A percentile compares a stretch with the other conserved stretches of the same genome.
phyloP scores from a whole-genome alignment of 2,888 invertebrate species.

The Plagodis pulveraria region DNA sequence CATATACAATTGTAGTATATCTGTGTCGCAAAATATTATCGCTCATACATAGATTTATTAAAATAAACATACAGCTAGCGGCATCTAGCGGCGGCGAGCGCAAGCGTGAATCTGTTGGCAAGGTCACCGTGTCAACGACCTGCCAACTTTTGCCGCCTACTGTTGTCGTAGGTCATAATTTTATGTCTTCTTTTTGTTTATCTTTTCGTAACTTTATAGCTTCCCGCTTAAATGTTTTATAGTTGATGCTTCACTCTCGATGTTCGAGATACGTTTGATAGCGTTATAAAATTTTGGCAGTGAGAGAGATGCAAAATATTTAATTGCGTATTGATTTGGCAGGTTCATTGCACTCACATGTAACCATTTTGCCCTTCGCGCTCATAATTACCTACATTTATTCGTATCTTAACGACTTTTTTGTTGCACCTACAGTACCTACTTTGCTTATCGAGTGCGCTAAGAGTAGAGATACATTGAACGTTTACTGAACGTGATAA shows the following conservation, averaged over 20 bases:
- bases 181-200: conserved; percentile 85
- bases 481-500: too few relatives aligned
- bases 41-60: neutral
- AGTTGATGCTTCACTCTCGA: conserved; percentile 32
- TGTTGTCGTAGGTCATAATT: conserved; percentile 85
- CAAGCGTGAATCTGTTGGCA: conserved; percentile 60
- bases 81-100: conserved; percentile 70
- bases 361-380: conserved; percentile 7
- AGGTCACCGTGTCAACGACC: conserved; percentile 83
- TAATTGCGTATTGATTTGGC: conserved; percentile 23
- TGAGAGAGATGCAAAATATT: conserved; percentile 14
- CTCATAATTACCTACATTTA: conserved; percentile 5
- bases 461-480: too few relatives aligned
- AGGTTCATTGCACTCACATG: conserved; percentile 9
- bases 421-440: neutral
- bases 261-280: conserved; percentile 11
- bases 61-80: conserved; percentile 45
- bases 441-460: neutral
- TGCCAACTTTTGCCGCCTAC: conserved; percentile 83
- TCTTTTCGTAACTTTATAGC: conserved; percentile 83
- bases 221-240: conserved; percentile 69
- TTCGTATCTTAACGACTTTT: neutral
- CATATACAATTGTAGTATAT: neutral
- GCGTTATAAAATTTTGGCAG: conserved; percentile 1
- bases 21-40: neutral